These are phyloP conservation scores for Phalacrocorax aristotelis DNA, from an alignment of 2,113 vertebrate species.

Conservation along the genomic window DNA sequence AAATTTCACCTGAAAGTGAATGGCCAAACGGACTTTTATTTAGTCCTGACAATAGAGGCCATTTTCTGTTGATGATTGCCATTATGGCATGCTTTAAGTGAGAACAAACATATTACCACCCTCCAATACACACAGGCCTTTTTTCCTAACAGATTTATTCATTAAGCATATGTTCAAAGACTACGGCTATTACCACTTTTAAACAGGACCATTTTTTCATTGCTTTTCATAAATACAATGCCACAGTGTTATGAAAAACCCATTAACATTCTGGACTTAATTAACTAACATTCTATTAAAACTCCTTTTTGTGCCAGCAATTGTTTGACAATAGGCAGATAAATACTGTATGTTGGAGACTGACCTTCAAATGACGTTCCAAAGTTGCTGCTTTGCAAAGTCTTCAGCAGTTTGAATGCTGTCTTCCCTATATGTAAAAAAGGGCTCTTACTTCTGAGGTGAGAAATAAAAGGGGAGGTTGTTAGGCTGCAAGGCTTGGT, in stretches of 20 bases:
- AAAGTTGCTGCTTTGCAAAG: neutral
- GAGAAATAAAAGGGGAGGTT: neutral
- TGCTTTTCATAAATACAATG: conserved; percentile 52
- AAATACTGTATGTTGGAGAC: neutral
- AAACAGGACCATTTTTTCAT: conserved; percentile 55
- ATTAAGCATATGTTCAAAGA: conserved; percentile 64
- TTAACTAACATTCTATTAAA: conserved; percentile 50
- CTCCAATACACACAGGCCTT: conserved; percentile 49
- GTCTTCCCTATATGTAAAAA: neutral
- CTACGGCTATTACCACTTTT: conserved; percentile 63
- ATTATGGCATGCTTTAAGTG: neutral
- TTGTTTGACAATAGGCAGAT: neutral
- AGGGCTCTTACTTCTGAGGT: neutral
- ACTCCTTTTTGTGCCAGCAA: neutral
- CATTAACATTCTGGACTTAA: conserved; percentile 52
- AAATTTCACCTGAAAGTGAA: conserved; percentile 27
- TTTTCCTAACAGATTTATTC: conserved; percentile 53
- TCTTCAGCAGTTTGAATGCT: neutral
- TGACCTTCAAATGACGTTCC: conserved; percentile 8
- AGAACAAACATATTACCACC: conserved; percentile 48
- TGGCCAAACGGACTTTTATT: neutral
- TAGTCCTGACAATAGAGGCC: conserved; percentile 13
- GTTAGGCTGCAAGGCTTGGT: neutral
- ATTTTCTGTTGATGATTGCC: conserved; percentile 15
- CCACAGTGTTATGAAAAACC: conserved; percentile 33